These are phyloP conservation scores for Scopus umbretta DNA, from an alignment of 2,113 vertebrate genomes.

Conservation along the genomic window DNA sequence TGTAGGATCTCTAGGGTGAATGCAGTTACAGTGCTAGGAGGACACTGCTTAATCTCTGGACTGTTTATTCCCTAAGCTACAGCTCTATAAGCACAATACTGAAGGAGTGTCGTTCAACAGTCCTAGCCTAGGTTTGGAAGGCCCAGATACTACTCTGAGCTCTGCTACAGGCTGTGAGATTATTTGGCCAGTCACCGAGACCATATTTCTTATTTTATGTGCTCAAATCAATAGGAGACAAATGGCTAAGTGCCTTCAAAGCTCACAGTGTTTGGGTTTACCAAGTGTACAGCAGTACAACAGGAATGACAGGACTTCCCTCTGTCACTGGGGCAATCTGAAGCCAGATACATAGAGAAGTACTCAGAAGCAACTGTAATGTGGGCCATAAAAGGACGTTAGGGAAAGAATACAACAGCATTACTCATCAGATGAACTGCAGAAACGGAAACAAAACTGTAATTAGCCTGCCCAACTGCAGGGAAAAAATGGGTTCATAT, in stretches of 20 bases:
- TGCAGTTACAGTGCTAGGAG: background rate
- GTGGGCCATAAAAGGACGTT: background rate
- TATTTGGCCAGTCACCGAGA: background rate
- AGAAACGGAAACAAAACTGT: background rate
- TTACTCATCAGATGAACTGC: background rate
- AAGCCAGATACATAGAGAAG: background rate
- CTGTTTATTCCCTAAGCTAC: background rate
- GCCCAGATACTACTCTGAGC: background rate
- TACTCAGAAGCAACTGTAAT: background rate
- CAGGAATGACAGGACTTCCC: background rate
- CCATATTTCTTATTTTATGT: background rate
- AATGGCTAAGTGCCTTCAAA: background rate
- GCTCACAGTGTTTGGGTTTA: background rate
- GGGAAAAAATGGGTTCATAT: background rate
- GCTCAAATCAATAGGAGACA: background rate
- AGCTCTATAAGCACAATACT: background rate
- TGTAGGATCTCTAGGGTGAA: background rate
- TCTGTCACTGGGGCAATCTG: background rate
- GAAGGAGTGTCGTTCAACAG: background rate
- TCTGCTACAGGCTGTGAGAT: background rate
- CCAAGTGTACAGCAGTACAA: too few species aligned
- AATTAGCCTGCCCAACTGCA: background rate
- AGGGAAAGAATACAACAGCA: background rate
- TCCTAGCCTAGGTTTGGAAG: background rate
- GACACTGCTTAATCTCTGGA: background rate